Evolutionary conservation across 2,888 invertebrate genomes (phyloP).

Genomic region (Pachycephus smyrnensis): DNA sequence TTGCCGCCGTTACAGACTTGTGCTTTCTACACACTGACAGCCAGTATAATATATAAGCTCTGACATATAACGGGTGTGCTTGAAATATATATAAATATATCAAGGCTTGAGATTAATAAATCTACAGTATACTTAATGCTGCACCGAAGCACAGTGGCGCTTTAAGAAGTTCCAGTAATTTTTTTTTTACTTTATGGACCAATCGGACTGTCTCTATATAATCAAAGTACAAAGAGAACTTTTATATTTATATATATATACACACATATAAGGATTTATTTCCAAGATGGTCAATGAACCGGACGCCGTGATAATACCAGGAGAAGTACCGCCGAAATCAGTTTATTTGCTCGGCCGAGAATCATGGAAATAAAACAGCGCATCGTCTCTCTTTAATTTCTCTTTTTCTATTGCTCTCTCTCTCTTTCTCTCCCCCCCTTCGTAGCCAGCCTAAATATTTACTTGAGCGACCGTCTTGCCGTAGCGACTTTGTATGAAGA

Average conservation of each 20-base stretch:
- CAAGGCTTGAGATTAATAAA: background rate
- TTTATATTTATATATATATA: no score
- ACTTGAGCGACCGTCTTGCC: background rate
- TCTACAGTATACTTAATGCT: no score
- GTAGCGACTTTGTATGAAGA: background rate
- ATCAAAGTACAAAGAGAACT: no score
- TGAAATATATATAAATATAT: slow-evolving; percentile 22
- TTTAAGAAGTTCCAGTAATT: no score
- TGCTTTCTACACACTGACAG: slow-evolving; percentile 32
- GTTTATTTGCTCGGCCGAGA: background rate
- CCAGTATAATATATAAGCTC: no score
- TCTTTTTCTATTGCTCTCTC: no score
- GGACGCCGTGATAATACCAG: background rate
- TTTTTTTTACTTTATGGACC: slow-evolving; percentile 37
- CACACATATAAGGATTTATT: background rate
- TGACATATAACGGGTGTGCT: slow-evolving; percentile 28
- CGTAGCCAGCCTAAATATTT: background rate
- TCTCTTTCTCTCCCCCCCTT: background rate
- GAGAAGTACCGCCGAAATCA: background rate
- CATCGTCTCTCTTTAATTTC: background rate
- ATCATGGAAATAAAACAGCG: background rate
- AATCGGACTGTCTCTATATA: background rate
- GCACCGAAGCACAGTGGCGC: no score
- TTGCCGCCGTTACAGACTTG: slow-evolving; percentile 28
- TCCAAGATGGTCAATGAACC: background rate